Conservation (phyloP, 2,113 vertebrate species). For the Gyps fulvus region DNA sequence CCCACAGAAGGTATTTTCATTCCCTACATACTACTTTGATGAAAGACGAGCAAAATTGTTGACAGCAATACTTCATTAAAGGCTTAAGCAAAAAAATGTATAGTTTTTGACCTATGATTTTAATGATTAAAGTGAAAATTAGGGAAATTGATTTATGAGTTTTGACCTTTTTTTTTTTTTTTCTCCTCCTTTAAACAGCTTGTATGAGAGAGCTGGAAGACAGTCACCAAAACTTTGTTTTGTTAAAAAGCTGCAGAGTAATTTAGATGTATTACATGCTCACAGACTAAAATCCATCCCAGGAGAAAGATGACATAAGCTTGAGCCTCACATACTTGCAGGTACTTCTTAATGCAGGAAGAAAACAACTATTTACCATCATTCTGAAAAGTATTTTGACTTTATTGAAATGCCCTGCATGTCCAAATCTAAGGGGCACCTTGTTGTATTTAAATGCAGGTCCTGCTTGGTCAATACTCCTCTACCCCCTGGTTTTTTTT, state of each 20-base stretch:
- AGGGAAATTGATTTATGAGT: not conserved
- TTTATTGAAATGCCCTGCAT: not conserved
- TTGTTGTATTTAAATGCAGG: not conserved
- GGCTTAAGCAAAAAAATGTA: not conserved
- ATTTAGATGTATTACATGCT: not conserved
- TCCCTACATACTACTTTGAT: not conserved
- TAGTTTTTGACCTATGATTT: not conserved
- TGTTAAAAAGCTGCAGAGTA: not conserved
- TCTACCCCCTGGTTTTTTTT: fast-evolving
- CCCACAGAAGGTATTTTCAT: not conserved
- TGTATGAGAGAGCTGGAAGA: not conserved
- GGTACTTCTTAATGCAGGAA: not conserved
- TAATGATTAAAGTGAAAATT: not conserved
- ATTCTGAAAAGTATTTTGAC: not conserved
- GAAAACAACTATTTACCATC: not conserved
- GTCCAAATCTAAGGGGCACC: not conserved
- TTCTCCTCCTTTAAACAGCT: not conserved
- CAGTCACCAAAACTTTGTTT: not conserved
- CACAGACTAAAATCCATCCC: not conserved
- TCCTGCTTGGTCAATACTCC: not conserved
- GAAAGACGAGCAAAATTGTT: not conserved
- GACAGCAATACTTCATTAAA: not conserved
- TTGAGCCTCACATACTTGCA: not conserved
- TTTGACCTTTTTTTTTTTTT: not conserved
- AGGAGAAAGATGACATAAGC: not conserved